Evolutionary conservation across 2,797 vertebrate genomes (phyloP), one percentile per base, ranked within the genome.

Genomic region (Pygocentrus nattereri): DNA sequence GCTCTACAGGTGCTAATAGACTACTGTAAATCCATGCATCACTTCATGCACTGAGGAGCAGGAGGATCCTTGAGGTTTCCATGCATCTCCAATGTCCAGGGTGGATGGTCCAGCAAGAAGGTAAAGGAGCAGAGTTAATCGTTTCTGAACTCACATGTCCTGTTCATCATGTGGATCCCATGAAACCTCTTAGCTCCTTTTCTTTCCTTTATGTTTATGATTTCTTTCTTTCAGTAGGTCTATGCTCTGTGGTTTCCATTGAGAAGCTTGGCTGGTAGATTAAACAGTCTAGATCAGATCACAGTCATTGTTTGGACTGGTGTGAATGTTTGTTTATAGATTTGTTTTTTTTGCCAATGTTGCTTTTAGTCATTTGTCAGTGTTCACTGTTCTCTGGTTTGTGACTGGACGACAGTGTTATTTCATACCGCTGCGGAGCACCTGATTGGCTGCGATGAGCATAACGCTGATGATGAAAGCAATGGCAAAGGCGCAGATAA

Each of bases 381-480:
- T 87, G 88, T 84, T 85, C 65, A 64, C 85, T 34, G 65, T 12
- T 49, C 65, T 64, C 67, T 64, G 89, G 81, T 38, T 85, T 79
- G 76, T 69, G 50, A 76, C 56, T 30, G 1, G 34, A 74, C 18
- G 56, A 56, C 3, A 65, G 18, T 74, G 76, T 89, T 97, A 99
- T 88, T 99, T 98, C 97, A 99, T 99, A 90, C 97, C 97, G 0
- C 97, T 98, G 76, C 97, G 95, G 94, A 99, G 95, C 90, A 99
- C 97, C 94, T 99, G 97, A 93, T 99, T 99, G 93, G 97, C 97
- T 0, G 97, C 97, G 19, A 99, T 99, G 78, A 98, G 96, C 97
- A 99, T 98, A 88, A 99, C 97, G 6, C 97, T 99, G 93, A 98
- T 99, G 95, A 99, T 98, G 93, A 99, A 99, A 85, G 97, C 97